Percentiles rank a stretch among this genome's conserved stretches.
Conservation (phyloP, 2,888 invertebrate species). For the Ethmia dodecea region DNA sequence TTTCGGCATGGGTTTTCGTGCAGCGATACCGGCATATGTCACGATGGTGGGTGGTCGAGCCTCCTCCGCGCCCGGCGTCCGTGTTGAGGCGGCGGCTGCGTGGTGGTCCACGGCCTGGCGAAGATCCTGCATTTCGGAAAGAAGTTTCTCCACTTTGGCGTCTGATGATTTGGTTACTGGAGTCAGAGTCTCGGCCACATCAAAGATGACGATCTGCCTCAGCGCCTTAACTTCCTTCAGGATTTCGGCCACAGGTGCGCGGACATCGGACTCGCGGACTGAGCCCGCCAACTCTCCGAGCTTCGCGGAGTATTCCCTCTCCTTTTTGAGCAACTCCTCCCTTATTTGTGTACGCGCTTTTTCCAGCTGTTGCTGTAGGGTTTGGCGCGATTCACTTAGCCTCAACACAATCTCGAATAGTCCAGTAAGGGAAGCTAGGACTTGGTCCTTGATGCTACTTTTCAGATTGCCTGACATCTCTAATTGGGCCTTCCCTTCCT, state of each 20-base stretch:
- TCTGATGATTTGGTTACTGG: not conserved
- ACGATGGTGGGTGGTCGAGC: too few species aligned
- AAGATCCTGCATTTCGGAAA: not conserved
- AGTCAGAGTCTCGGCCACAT: not conserved
- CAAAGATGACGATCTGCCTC: too few species aligned
- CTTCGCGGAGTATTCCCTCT: not conserved
- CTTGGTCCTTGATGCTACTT: not conserved
- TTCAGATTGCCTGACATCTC: not conserved
- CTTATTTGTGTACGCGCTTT: too few species aligned
- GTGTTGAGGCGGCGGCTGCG: not conserved
- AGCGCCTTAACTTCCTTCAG: too few species aligned
- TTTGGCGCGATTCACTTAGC: too few species aligned
- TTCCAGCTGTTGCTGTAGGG: too few species aligned
- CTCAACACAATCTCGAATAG: not conserved
- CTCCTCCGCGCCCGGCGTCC: too few species aligned
- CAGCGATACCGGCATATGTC: too few species aligned
- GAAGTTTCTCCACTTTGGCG: not conserved
- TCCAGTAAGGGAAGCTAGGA: too few species aligned
- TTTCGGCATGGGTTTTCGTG: not conserved
- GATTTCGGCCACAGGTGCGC: too few species aligned
- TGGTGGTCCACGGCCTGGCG: not conserved
- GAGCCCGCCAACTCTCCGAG: not conserved
- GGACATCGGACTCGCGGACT: not conserved
- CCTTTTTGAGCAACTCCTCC: not conserved
- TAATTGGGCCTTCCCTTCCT: too few species aligned